Evolutionary conservation across 2,888 invertebrate genomes (phyloP), one percentile per base, ranked within the genome.

Genomic region (Pammene aurita): DNA sequence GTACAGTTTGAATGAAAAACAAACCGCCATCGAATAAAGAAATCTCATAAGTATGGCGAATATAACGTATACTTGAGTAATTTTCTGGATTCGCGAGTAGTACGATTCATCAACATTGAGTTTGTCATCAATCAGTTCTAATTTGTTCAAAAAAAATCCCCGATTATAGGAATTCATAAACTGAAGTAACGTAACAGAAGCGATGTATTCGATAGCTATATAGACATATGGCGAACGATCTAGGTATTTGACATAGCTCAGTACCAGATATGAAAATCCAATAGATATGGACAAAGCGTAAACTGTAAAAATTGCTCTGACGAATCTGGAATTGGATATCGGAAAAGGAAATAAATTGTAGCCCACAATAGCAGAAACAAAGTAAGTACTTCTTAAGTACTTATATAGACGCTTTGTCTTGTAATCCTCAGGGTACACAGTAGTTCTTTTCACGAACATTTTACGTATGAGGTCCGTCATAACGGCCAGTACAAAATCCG

Each of bases 61-160:
- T 10, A 62, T 41, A 0, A 70, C 38, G 2, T 55, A 18, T n/a
- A 44, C 10, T 10, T 14, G 14, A 52, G 54, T 66, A 18, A 67
- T 34, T 11, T 16, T 62, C 13, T 41, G 55, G 44, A 72, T 38
- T 26, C 52, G 50, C 13, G 13, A 56, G 35, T 61, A 70, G 55
- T 72, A 67, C 0, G 58, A 46, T 11, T 5, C 52, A 0, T 48
- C 14, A 18, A 72, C 41, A 10, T 56, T 14, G 2, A 72, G 63
- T 55, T 65, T 44, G 4, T 60, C 52, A 56, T 72, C 72, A 34
- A 72, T 65, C 4, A 41, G n/a, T 41, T 70, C 70, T 9, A 72
- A 9, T 0, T 38, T 55, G 7, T 26, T 38, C n/a, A 70, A 46
- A 46, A 70, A 72, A 9, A 16, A 0, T 10, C 34, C 46, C 10